Conservation (phyloP, 2,797 vertebrate species). For the Triplophysa yarkandensis region DNA sequence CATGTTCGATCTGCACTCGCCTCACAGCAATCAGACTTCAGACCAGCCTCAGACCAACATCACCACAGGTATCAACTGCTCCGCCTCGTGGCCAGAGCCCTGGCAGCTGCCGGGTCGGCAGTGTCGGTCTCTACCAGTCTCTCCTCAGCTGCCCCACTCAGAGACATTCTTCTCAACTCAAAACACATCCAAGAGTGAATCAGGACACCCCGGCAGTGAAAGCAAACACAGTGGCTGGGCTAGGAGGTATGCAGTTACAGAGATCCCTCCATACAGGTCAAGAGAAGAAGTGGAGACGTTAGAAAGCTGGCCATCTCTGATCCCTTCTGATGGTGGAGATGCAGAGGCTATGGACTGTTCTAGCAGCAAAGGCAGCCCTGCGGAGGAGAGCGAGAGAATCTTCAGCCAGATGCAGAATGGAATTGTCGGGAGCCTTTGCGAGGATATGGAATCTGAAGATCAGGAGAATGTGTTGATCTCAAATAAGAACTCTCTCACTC, state of each 20-base stretch:
- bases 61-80: constrained; percentile 58
- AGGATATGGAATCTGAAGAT: constrained; percentile 80
- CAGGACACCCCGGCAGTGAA: constrained; percentile 70
- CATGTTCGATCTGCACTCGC: constrained; percentile 92
- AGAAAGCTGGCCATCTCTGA: constrained; percentile 66
- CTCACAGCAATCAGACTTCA: constrained; percentile 75
- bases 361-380: constrained; percentile 71
- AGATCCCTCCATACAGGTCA: constrained; percentile 89
- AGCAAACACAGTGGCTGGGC: constrained; percentile 76
- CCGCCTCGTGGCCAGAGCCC: constrained; percentile 70
- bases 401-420: constrained; percentile 48
- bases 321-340: constrained; percentile 59
- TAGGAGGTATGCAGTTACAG: constrained; percentile 83
- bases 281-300: constrained; percentile 66
- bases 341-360: constrained; percentile 89
- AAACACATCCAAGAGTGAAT: constrained; percentile 71
- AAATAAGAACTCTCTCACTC: constrained; percentile 51
- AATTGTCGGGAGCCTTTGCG: constrained; percentile 55
- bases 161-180: constrained; percentile 72
- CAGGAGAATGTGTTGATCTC: constrained; percentile 63
- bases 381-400: constrained; percentile 13
- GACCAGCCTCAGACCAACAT: constrained; percentile 56
- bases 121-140: constrained; percentile 89
- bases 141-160: constrained; percentile 82
- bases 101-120: constrained; percentile 79